Percentiles rank a stretch among this genome's conserved stretches.
These are phyloP conservation scores for Lasius platythorax DNA, from an alignment of 2,888 invertebrate species.

Conservation along the genomic window DNA sequence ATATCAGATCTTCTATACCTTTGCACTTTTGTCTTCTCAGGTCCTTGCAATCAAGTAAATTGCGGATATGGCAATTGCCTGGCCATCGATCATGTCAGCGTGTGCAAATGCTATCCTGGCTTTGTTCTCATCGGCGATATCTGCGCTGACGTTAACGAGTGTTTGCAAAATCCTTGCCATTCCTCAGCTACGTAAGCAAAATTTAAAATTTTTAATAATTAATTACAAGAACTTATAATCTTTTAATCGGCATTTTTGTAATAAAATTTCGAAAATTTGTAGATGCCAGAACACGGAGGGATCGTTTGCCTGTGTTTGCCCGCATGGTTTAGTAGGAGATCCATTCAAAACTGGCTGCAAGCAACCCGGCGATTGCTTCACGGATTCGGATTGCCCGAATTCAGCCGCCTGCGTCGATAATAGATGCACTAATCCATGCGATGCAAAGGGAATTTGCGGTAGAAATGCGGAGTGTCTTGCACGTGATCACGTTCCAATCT, in stretches of 20 bases:
- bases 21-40: constrained; percentile 83
- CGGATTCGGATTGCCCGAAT: constrained; percentile 92
- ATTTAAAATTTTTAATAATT: neutral
- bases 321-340: constrained; percentile 93
- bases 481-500: constrained; percentile 90
- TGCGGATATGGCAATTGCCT: constrained; percentile 94
- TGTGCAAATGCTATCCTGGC: constrained; percentile 92
- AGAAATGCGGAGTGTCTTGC: constrained; percentile 92
- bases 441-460: constrained; percentile 90
- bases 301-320: constrained; percentile 92
- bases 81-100: constrained; percentile 90
- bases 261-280: constrained; percentile 61
- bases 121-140: constrained; percentile 89
- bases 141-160: constrained; percentile 95
- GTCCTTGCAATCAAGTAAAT: constrained; percentile 92
- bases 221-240: constrained; percentile 1
- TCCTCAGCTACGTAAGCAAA: constrained; percentile 88
- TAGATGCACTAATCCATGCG: constrained; percentile 93
- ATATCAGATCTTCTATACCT: neutral
- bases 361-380: constrained; percentile 93
- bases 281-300: constrained; percentile 93
- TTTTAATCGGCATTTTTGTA: neutral
- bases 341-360: constrained; percentile 91
- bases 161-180: constrained; percentile 92
- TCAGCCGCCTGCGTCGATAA: constrained; percentile 92